phyloP scores from a whole-genome alignment of 2,888 invertebrate species.

The Ctenicera cuprea region DNA sequence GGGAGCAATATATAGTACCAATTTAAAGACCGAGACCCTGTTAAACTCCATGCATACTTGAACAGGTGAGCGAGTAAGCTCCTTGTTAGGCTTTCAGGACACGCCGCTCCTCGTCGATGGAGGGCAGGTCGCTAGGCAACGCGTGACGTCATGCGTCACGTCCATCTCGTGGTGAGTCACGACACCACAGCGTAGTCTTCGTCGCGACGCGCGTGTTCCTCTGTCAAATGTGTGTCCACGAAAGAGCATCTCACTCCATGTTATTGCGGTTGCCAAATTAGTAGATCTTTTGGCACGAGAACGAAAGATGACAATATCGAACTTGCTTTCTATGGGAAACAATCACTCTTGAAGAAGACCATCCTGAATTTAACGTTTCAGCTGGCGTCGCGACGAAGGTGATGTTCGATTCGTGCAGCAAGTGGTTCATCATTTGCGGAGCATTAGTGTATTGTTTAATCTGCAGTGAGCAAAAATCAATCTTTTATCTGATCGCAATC shows the following conservation, averaged over 20 bases:
- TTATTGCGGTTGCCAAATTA: conserved; percentile 6
- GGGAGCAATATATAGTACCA: conserved; percentile 51
- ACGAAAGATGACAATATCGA: neutral
- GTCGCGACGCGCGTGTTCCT: conserved; percentile 49
- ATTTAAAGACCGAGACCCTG: conserved; percentile 53
- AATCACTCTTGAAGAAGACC: conserved; percentile 3
- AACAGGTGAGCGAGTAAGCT: conserved; percentile 52
- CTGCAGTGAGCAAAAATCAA: conserved; percentile 38
- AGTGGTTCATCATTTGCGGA: conserved; percentile 51
- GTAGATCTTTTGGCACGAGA: neutral
- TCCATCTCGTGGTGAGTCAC: conserved; percentile 60
- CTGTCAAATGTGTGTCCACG: conserved; percentile 36
- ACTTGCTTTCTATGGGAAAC: neutral
- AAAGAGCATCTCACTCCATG: conserved; percentile 7
- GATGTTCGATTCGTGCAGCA: conserved; percentile 43
- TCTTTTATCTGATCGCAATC: conserved; percentile 18
- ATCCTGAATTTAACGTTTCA: neutral
- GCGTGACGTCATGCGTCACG: conserved; percentile 59
- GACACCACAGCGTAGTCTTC: conserved; percentile 51
- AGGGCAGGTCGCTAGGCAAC: conserved; percentile 60
- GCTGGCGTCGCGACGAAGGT: conserved; percentile 3
- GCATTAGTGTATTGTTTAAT: conserved; percentile 41
- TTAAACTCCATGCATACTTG: conserved; percentile 56
- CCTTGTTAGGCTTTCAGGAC: conserved; percentile 57
- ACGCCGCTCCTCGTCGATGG: conserved; percentile 53